phyloP scores from a whole-genome alignment of 1,140 invertebrate species.

The Cotesia typhae region DNA sequence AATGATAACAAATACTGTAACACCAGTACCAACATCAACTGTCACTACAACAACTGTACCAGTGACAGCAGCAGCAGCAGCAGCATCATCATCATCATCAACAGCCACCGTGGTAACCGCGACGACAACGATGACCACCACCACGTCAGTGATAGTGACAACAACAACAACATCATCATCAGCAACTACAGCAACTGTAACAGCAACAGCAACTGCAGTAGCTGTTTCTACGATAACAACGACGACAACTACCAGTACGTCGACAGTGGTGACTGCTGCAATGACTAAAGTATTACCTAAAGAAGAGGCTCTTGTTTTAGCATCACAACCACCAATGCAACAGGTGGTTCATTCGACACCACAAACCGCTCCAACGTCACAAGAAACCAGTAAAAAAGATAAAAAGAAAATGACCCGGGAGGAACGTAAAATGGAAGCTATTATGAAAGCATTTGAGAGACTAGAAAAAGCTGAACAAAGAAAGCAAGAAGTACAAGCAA shows the following conservation, averaged over 20 bases:
- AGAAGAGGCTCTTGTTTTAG: slow-evolving; percentile 26
- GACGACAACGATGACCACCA: slow-evolving; percentile 42
- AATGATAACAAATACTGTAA: slow-evolving; percentile 34
- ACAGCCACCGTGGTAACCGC: slow-evolving; percentile 15
- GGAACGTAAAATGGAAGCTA: slow-evolving; percentile 95
- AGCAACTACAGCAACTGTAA: slow-evolving; percentile 19
- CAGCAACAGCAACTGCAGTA: slow-evolving; percentile 45
- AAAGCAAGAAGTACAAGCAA: slow-evolving; percentile 75
- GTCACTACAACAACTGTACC: slow-evolving; percentile 30
- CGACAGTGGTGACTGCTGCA: neutral
- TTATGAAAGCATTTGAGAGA: slow-evolving; percentile 90
- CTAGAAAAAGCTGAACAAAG: slow-evolving; percentile 81
- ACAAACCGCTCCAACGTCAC: slow-evolving; percentile 59
- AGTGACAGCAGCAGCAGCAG: slow-evolving; percentile 3
- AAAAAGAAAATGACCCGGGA: slow-evolving; percentile 82
- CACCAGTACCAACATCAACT: slow-evolving; percentile 27
- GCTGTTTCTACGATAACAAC: neutral
- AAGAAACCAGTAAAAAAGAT: slow-evolving; percentile 65
- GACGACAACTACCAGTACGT: neutral
- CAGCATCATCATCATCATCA: neutral
- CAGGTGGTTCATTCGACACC: slow-evolving; percentile 45
- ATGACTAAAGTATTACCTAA: slow-evolving; percentile 3
- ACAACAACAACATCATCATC: neutral
- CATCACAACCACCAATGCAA: slow-evolving; percentile 31
- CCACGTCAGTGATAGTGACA: slow-evolving; percentile 34